Evolutionary conservation across 2,888 invertebrate species (phyloP).

Genomic region (Magallana nippona): DNA sequence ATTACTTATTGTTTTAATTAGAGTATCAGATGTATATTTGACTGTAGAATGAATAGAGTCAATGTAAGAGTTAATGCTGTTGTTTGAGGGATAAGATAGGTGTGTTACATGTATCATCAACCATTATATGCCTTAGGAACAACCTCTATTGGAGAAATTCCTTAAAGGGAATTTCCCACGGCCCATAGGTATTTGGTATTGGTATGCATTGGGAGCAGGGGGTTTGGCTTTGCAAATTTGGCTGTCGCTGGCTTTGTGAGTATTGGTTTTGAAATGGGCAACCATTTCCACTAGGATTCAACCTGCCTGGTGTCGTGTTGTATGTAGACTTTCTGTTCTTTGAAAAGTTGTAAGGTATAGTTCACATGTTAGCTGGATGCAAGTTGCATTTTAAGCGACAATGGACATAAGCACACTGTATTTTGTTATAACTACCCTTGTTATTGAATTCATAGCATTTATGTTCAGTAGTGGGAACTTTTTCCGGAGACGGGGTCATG

Average conservation of each 20-base stretch:
- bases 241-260: neutral
- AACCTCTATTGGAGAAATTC: neutral
- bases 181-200: neutral
- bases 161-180: neutral
- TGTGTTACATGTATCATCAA: too few relatives aligned
- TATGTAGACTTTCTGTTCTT: too few relatives aligned
- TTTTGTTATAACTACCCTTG: neutral
- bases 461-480: neutral
- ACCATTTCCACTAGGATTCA: too few relatives aligned
- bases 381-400: neutral
- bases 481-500: neutral
- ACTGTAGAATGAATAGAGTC: neutral
- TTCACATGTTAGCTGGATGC: neutral
- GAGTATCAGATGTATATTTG: neutral
- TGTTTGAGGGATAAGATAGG: constrained; percentile 24
- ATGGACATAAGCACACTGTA: neutral
- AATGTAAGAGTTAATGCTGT: constrained; percentile 38
- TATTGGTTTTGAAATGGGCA: neutral
- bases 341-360: too few relatives aligned
- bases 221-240: neutral
- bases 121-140: constrained; percentile 1
- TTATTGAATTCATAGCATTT: constrained; percentile 16
- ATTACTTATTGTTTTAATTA: neutral
- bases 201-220: neutral
- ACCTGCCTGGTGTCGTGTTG: too few relatives aligned